phyloP scores from a whole-genome alignment of 2,797 vertebrate genomes.

The Pitangus sulphuratus region DNA sequence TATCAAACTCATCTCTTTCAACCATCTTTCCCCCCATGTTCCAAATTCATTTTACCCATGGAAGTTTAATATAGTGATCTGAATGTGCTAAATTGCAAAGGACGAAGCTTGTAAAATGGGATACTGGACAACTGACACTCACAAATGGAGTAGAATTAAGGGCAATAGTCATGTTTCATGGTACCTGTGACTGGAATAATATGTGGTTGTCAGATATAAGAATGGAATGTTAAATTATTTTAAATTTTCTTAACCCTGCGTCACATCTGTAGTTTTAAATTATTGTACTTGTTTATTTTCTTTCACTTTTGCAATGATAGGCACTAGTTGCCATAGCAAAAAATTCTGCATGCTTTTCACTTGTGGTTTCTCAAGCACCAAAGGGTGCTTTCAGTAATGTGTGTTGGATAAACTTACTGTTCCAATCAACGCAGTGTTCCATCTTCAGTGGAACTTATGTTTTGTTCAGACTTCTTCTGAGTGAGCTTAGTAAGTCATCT shows the following conservation, averaged over 20 bases:
- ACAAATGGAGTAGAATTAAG: neutral
- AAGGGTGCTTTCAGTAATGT: neutral
- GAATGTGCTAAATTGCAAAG: neutral
- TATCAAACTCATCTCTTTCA: neutral
- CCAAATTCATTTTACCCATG: neutral
- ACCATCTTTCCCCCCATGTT: neutral
- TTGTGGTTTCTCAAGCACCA: neutral
- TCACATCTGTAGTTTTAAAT: neutral
- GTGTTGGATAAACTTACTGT: neutral
- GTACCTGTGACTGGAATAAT: neutral
- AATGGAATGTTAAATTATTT: neutral
- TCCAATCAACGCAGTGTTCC: neutral
- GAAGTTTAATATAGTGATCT: neutral
- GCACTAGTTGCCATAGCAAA: neutral
- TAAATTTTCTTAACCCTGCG: neutral
- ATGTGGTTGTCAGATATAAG: neutral
- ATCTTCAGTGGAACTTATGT: neutral
- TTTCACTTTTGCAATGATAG: neutral
- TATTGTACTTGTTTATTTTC: neutral
- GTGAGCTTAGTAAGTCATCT: neutral
- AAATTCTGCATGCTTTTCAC: neutral
- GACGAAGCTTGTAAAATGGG: neutral
- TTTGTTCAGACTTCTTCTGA: neutral
- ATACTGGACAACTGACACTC: neutral
- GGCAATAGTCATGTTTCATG: neutral